phyloP scores from a whole-genome alignment of 2,888 invertebrate genomes.

The Dusona sp. region DNA sequence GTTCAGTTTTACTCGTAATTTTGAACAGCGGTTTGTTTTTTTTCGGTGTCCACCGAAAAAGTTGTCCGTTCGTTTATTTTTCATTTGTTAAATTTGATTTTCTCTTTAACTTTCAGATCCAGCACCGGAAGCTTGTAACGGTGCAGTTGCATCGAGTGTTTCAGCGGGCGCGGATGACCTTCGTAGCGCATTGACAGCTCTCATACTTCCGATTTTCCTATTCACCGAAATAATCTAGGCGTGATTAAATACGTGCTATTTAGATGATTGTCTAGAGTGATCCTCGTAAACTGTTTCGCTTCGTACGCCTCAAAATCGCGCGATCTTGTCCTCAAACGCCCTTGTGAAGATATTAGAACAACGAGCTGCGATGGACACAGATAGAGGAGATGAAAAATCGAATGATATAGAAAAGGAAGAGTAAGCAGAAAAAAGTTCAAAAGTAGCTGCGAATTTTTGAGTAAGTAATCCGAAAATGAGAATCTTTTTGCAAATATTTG shows the following conservation, averaged over 20 bases:
- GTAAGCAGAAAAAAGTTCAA: not conserved
- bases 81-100: not conserved
- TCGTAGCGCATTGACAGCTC: constrained; percentile 69
- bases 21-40: not conserved
- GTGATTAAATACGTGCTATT: constrained; percentile 45
- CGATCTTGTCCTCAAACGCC: constrained; percentile 28
- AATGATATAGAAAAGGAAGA: not conserved
- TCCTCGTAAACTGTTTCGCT: constrained; percentile 62
- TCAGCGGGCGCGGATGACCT: constrained; percentile 77
- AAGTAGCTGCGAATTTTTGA: not conserved
- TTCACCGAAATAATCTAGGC: constrained; percentile 76
- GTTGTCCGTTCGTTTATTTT: not conserved
- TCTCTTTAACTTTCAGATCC: constrained; percentile 77
- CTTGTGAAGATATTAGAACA: constrained; percentile 21
- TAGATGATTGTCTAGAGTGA: constrained; percentile 60
- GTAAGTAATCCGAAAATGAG: not conserved
- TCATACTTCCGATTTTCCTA: constrained; percentile 74
- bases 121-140: constrained; percentile 79
- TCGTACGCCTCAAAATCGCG: constrained; percentile 47
- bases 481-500: not conserved
- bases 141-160: constrained; percentile 81
- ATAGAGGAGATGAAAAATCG: not conserved
- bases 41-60: not conserved
- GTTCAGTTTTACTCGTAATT: not conserved
- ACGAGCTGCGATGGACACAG: not conserved